These are phyloP conservation scores for Stratiomys singularior DNA, from an alignment of 2,888 invertebrate genomes.

Conservation along the genomic window DNA sequence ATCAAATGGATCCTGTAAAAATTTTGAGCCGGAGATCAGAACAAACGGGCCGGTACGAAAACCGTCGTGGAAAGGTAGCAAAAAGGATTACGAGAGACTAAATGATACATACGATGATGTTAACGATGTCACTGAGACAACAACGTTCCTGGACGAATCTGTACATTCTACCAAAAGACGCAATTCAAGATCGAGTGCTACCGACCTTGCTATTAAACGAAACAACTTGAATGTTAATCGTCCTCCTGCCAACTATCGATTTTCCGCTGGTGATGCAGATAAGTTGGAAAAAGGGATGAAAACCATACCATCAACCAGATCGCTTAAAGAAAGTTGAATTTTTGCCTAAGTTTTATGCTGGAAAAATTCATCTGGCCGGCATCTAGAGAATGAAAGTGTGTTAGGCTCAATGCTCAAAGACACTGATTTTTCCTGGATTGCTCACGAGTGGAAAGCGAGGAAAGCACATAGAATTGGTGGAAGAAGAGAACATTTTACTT, in stretches of 20 bases:
- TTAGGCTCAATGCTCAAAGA: too few relatives aligned
- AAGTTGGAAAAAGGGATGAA: constrained; percentile 70
- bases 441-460: too few relatives aligned
- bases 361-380: too few relatives aligned
- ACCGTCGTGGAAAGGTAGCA: constrained; percentile 59
- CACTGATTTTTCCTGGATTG: too few relatives aligned
- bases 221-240: constrained; percentile 54
- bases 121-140: constrained; percentile 52
- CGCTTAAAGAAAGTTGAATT: constrained; percentile 70
- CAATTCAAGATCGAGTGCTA: constrained; percentile 54
- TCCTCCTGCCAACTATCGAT: constrained; percentile 68
- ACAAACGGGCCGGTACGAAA: constrained; percentile 56
- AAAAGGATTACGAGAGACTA: constrained; percentile 60
- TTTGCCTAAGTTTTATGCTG: too few relatives aligned
- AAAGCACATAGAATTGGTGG: too few relatives aligned
- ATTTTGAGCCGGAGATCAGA: constrained; percentile 34
- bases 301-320: constrained; percentile 73
- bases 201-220: constrained; percentile 41
- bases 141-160: constrained; percentile 45
- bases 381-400: too few relatives aligned
- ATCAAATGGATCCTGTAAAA: constrained; percentile 52
- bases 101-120: constrained; percentile 57
- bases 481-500: too few relatives aligned
- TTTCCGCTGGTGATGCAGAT: constrained; percentile 77
- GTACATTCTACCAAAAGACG: constrained; percentile 44